Evolutionary conservation across 1,140 invertebrate genomes (phyloP), one percentile per base, ranked within the genome.

Genomic region (Drosophila novamexicana): DNA sequence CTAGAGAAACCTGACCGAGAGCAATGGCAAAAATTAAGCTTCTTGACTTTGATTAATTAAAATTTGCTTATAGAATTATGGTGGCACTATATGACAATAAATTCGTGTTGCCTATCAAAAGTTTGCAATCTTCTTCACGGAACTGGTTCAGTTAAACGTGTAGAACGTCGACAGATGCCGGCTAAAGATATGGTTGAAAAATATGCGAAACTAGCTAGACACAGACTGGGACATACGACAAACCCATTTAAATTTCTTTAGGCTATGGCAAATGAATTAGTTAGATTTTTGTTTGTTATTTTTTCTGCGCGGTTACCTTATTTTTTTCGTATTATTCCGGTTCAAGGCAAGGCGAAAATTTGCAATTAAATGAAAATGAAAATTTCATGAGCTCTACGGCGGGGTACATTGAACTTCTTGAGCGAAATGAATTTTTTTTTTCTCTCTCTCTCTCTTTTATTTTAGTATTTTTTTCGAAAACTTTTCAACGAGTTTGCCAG

Each of bases 311-410:
- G 10, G 0, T 59, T 59, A 36, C 12, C 37, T 45, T 29, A 45
- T 62, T 68, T 50, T 36, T 40, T 40, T 12, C 29, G 40, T 14
- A 42, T 18, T 61, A 12, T 62, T 7, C 34, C 34, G 47, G 66
- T 81, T 78, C 82, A 86, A 86, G 71, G 76, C 70, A 72, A 77
- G 70, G 63, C 52, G 57, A 65, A 64, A 82, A 88, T 86, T 86
- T 88, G 83, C 83, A 88, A 88, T 88, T 88, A 88, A 88, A 83
- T 88, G 83, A 88, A 88, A 72, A 88, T 88, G 79, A 79, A 88
- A 89, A 74, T 86, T 86, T 86, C 82, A 86, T 88, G 83, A 86
- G 83, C 50, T 49, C 14, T 29, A 39, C 62, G 52, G 42, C 42
- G 39, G 52, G 45, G 81, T 70, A 47, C 83, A 52, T 79, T 86